Conservation (phyloP, 2,797 vertebrate species). For the Cynodonichthys magdalenae region DNA sequence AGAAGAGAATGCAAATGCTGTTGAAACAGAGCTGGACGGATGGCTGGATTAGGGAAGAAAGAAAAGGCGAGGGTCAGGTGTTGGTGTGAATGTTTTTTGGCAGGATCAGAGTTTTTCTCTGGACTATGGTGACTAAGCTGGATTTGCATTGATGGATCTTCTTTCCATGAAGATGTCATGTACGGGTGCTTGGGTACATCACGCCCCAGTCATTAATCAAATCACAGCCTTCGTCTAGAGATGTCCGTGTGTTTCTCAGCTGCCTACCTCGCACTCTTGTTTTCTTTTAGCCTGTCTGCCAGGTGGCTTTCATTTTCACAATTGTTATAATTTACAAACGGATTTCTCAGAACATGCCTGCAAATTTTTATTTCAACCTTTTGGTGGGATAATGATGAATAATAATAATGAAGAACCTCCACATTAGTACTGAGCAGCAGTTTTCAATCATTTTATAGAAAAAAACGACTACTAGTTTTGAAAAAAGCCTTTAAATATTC, state of each 20-base stretch:
- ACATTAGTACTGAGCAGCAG: not conserved
- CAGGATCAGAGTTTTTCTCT: slow-evolving; percentile 61
- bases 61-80: slow-evolving; percentile 73
- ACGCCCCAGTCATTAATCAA: slow-evolving; percentile 82
- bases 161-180: slow-evolving; percentile 81
- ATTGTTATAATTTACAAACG: not conserved
- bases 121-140: slow-evolving; percentile 58
- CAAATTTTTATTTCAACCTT: not conserved
- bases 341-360: not conserved
- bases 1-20: slow-evolving; percentile 81
- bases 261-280: slow-evolving; percentile 21
- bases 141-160: slow-evolving; percentile 85
- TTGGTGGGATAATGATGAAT: not conserved
- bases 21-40: slow-evolving; percentile 57
- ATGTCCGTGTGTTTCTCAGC: slow-evolving; percentile 58
- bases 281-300: not conserved
- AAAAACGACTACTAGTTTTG: not conserved
- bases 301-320: not conserved
- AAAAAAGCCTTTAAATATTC: not conserved
- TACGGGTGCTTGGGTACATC: slow-evolving; percentile 77
- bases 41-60: slow-evolving; percentile 63
- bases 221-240: slow-evolving; percentile 67
- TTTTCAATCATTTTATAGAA: too few species aligned
- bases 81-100: slow-evolving; percentile 72
- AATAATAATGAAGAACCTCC: not conserved